A percentile compares a stretch with the other conserved stretches of the same genome.
Conservation (phyloP, 2,113 vertebrate genomes). For the Acanthisitta chloris region DNA sequence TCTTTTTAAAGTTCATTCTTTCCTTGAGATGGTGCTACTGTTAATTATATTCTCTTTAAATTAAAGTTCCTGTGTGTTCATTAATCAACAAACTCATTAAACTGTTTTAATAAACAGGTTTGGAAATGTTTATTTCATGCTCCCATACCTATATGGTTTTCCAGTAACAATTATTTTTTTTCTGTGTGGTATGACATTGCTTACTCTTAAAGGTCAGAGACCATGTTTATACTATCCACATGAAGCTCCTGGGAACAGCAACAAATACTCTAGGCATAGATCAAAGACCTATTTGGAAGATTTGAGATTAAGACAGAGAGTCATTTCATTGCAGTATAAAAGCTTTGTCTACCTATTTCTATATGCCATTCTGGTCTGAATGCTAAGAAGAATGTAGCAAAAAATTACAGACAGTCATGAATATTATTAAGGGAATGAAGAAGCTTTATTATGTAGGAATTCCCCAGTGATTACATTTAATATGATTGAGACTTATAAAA, state of each 20-base stretch:
- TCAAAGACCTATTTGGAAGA: neutral
- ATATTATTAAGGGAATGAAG: neutral
- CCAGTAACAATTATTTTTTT: neutral
- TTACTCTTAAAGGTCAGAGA: neutral
- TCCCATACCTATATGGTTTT: neutral
- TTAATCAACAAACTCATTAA: neutral
- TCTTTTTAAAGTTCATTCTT: neutral
- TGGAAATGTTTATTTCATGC: neutral
- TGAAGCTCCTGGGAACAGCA: neutral
- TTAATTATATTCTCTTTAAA: neutral
- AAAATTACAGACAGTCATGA: neutral
- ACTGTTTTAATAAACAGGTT: neutral
- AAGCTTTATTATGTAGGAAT: neutral
- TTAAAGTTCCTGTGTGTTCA: neutral
- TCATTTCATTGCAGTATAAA: neutral
- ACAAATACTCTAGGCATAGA: neutral
- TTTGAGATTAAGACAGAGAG: neutral
- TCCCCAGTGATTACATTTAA: neutral
- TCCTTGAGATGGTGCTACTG: neutral
- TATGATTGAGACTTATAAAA: neutral
- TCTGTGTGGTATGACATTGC: neutral
- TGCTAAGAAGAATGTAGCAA: neutral
- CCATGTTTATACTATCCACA: neutral
- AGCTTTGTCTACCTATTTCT: neutral
- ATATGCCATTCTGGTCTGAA: neutral